phyloP scores from a whole-genome alignment of 2,797 vertebrate genomes.

The Novumbra hubbsi region DNA sequence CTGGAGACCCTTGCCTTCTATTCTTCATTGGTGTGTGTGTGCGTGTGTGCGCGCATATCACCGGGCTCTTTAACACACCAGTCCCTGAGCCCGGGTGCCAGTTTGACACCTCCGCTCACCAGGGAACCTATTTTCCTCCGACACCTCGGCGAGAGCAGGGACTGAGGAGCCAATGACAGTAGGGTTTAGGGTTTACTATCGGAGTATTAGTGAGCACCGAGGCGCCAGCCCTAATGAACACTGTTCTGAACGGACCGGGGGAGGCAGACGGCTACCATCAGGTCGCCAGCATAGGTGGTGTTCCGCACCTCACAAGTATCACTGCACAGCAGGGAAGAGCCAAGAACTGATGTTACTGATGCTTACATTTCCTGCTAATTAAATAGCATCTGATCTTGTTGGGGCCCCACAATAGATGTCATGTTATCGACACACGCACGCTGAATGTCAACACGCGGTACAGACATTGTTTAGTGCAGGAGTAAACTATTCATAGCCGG shows the following conservation, averaged over 20 bases:
- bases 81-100: neutral
- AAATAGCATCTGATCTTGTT: too few species aligned
- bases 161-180: conserved; percentile 72
- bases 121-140: conserved; percentile 47
- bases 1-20: conserved; percentile 75
- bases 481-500: neutral
- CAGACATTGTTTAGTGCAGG: neutral
- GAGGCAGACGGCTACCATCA: conserved; percentile 39
- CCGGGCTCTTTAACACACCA: neutral
- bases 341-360: too few species aligned
- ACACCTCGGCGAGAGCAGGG: conserved; percentile 69
- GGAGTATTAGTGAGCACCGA: conserved; percentile 77
- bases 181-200: conserved; percentile 83
- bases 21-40: conserved; percentile 22
- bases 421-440: neutral
- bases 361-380: too few species aligned
- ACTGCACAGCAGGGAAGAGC: too few species aligned
- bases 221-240: conserved; percentile 75
- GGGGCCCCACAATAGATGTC: too few species aligned
- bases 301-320: neutral
- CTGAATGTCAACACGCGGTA: neutral
- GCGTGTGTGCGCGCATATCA: conserved; percentile 16
- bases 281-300: too few species aligned
- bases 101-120: conserved; percentile 55
- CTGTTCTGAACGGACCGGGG: conserved; percentile 64